A percentile compares a stretch with the other conserved stretches of the same genome.
Conservation (phyloP, 1,140 invertebrate species). For the Drosophila tsacasi region DNA sequence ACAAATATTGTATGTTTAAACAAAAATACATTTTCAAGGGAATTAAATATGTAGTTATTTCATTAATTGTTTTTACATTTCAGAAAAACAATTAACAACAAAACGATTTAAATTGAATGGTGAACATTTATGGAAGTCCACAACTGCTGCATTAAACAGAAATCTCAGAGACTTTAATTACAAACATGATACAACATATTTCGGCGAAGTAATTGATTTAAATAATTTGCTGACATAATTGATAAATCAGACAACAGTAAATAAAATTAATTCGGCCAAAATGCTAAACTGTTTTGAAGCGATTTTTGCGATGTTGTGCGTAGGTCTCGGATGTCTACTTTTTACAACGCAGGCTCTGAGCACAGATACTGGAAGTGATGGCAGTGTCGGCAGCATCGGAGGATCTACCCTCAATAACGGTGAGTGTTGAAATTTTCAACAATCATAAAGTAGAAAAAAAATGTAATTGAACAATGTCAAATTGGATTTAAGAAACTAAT, state of each 20-base stretch:
- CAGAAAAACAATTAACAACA: constrained; percentile 4
- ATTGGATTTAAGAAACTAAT: no score
- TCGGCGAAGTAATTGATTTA: constrained; percentile 27
- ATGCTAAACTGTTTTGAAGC: constrained; percentile 36
- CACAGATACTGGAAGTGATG: constrained; percentile 44
- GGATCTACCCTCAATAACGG: constrained; percentile 64
- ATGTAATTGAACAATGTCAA: neutral
- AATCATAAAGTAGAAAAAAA: neutral
- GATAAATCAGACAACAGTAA: constrained; percentile 13
- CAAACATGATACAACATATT: constrained; percentile 18
- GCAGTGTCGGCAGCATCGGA: constrained; percentile 35
- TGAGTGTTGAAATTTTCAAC: constrained; percentile 17
- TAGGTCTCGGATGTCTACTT: constrained; percentile 28
- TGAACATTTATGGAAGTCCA: neutral
- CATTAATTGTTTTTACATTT: constrained; percentile 26
- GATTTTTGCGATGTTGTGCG: constrained; percentile 13
- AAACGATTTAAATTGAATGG: neutral
- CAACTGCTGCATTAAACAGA: neutral
- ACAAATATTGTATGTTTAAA: neutral
- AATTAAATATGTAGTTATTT: neutral
- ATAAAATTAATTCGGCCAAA: constrained; percentile 29
- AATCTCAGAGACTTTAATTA: constrained; percentile 5
- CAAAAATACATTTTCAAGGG: neutral
- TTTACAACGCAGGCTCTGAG: constrained; percentile 42
- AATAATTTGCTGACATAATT: constrained; percentile 34